Evolutionary conservation across 2,797 vertebrate genomes (phyloP), one percentile per base, ranked within the genome.

Genomic region (Syngnathus rostellatus): DNA sequence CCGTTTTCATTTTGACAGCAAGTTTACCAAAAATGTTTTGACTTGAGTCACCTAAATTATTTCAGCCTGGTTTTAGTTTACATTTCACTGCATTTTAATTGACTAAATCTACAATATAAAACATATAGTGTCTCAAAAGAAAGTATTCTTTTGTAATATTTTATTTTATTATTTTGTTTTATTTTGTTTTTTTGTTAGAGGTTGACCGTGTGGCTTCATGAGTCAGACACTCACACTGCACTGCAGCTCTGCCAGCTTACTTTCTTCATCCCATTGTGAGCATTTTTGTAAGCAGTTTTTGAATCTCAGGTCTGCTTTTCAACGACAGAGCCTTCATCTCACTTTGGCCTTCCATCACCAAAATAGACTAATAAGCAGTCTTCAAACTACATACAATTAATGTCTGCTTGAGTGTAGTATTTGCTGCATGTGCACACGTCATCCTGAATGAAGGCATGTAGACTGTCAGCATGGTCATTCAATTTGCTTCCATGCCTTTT

Each of bases 241-340:
- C 59, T 41, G 16, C 58, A 60, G 58, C 58, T 60, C 58, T n/a
- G 16, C 37, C 38, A 10, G 10, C 38, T 60, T 60, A 21, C 23
- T 21, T 19, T 60, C 39, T 12, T 40, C 38, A n/a, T 40, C 58
- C 1, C 8, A 41, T 60, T 39, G 37, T 19, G 14, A 39, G 1
- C 57, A 38, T n/a, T 60, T n/a, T n/a, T 10, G 8, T 10, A 39
- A 37, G 31, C 14, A 17, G 16, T 38, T 59, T 38, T 39, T 5
- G 4, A n/a, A 37, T 38, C 55, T 23, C 53, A 54, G 53, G 23
- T 57, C 6, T 54, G 53, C 53, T 54, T 54, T 54, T 54, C 53
- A 54, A 59, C 31, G 37, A 58, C 58, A n/a, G 8, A 60, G 37
- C 38, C 37, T 58, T 7, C 58, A 60, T 60, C 58, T 60, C 58